A percentile compares a stretch with the other conserved stretches of the same genome.
Evolutionary conservation across 2,797 vertebrate genomes (phyloP).

Genomic region (Bucorvus abyssinicus): DNA sequence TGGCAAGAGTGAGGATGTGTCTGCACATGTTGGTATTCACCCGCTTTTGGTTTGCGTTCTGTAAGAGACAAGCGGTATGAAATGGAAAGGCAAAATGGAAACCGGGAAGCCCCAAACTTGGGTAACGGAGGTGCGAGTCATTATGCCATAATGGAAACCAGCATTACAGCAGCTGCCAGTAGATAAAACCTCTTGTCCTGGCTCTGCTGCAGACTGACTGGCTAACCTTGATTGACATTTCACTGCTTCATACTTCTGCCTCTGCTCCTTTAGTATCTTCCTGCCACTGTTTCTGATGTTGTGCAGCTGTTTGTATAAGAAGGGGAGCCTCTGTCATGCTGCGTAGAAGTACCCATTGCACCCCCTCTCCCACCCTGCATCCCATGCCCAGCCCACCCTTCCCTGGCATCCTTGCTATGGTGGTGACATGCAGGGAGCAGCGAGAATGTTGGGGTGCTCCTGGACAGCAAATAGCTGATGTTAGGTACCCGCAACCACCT

Average conservation of each 20-base stretch:
- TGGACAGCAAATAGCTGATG: rapidly evolving
- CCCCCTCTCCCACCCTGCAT: neutral
- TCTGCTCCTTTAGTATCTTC: neutral
- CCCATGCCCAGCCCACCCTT: neutral
- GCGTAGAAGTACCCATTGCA: rapidly evolving
- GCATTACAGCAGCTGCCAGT: neutral
- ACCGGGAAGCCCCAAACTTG: neutral
- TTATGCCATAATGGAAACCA: neutral
- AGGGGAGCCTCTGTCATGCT: rapidly evolving
- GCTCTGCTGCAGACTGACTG: neutral
- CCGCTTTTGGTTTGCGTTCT: neutral
- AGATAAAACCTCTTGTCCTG: neutral
- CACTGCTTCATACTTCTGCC: neutral
- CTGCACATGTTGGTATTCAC: neutral
- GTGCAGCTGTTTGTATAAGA: neutral
- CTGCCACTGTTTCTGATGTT: neutral
- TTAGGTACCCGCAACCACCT: neutral
- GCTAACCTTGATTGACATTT: rapidly evolving
- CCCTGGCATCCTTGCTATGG: neutral
- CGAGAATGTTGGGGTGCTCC: rapidly evolving
- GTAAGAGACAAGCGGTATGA: neutral
- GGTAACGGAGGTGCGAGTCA: neutral
- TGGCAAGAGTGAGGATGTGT: neutral
- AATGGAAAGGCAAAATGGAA: neutral
- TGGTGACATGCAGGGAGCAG: neutral